phyloP scores from a whole-genome alignment of 2,797 vertebrate species.

The Danio kyathit region DNA sequence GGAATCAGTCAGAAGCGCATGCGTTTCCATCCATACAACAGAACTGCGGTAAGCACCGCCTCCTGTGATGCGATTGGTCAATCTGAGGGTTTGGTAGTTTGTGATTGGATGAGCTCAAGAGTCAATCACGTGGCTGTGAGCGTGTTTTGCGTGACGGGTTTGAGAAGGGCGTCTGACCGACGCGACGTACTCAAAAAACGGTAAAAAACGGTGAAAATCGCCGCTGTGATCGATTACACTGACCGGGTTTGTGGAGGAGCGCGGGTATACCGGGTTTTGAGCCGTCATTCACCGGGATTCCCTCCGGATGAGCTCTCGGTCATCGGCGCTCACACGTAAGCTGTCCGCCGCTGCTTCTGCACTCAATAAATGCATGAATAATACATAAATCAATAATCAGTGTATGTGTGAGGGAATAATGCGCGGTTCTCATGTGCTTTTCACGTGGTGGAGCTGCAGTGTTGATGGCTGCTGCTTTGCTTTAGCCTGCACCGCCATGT shows the following conservation, averaged over 20 bases:
- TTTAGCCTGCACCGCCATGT: neutral
- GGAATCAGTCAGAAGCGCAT: neutral
- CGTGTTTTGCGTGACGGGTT: constrained; percentile 38
- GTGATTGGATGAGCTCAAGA: neutral
- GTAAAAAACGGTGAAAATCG: neutral
- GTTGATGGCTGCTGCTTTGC: neutral
- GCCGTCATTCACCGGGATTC: neutral
- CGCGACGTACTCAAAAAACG: neutral
- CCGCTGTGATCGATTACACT: neutral
- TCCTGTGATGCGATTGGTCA: neutral
- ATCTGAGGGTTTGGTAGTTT: too few species aligned
- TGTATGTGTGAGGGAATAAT: too few species aligned
- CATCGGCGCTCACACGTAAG: neutral
- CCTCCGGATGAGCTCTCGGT: constrained; percentile 9
- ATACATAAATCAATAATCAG: too few species aligned
- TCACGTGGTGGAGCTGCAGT: too few species aligned
- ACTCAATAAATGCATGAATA: too few species aligned
- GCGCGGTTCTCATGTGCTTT: too few species aligned
- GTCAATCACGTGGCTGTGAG: constrained; percentile 43
- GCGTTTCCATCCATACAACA: too few species aligned
- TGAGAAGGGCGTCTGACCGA: neutral
- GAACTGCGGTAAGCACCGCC: neutral
- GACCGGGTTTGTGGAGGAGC: neutral
- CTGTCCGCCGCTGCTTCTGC: too few species aligned
- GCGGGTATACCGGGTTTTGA: too few species aligned